Conservation (phyloP, 2,888 invertebrate species). For the Hemithea aestivaria region DNA sequence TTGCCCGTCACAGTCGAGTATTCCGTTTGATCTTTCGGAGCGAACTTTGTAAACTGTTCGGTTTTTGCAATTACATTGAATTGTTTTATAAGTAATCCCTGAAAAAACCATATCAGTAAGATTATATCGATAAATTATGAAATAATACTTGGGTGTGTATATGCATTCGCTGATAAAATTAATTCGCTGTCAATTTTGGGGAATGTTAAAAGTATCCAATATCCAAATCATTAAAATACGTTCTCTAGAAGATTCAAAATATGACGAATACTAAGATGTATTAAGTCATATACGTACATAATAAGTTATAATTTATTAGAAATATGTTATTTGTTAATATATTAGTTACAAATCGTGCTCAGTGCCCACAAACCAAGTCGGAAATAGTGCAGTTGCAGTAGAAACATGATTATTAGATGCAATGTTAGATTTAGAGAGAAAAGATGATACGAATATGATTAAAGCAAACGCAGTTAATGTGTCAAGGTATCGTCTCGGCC, state of each 20-base stretch:
- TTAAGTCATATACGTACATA: conserved; percentile 1
- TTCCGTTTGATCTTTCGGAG: conserved; percentile 44
- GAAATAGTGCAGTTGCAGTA: conserved; percentile 20
- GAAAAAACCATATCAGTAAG: conserved; percentile 46
- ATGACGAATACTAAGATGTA: too few species aligned
- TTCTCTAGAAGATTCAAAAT: conserved; percentile 4
- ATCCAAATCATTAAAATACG: too few species aligned
- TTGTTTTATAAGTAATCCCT: conserved; percentile 73
- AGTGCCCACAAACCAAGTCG: conserved; percentile 17
- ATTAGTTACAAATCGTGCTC: conserved; percentile 26
- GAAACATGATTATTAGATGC: conserved; percentile 10
- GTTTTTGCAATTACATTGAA: conserved; percentile 67
- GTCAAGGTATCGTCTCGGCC: conserved; percentile 16
- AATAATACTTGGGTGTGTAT: too few species aligned
- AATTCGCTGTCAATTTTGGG: too few species aligned
- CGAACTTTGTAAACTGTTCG: conserved; percentile 62
- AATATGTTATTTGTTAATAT: conserved; percentile 9
- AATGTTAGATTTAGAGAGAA: conserved; percentile 9
- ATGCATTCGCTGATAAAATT: too few species aligned
- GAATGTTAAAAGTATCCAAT: too few species aligned
- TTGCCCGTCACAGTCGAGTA: conserved; percentile 52
- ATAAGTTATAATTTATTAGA: conserved; percentile 8
- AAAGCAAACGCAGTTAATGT: conserved; percentile 27
- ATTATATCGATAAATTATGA: conserved; percentile 16
- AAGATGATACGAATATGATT: conserved; percentile 30